These are phyloP conservation scores for Electrophaes corylata DNA, from an alignment of 2,888 invertebrate genomes.

Conservation along the genomic window DNA sequence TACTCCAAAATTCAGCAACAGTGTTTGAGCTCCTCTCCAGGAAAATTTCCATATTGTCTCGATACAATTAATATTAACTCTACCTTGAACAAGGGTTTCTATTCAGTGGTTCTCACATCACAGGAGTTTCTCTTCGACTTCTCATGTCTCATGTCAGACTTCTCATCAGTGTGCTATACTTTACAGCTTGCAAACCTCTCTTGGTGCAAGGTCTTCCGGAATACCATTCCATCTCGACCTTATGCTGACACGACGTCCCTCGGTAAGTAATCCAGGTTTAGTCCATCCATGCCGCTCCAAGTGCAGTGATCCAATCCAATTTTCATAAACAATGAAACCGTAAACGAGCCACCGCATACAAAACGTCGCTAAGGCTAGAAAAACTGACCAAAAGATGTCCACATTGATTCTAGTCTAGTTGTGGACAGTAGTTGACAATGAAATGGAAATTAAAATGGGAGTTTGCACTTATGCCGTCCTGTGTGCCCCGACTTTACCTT, in stretches of 20 bases:
- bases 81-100: background rate
- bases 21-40: background rate
- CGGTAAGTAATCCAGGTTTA: background rate
- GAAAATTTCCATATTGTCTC: background rate
- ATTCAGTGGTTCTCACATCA: background rate
- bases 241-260: background rate
- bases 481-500: constrained; percentile 80
- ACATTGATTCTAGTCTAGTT: constrained; percentile 39
- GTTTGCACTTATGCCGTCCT: constrained; percentile 75
- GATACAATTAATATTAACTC: background rate
- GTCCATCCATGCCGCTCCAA: background rate
- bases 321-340: constrained; percentile 66
- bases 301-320: constrained; percentile 6
- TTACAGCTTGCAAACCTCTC: no score
- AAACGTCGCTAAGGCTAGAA: constrained; percentile 53
- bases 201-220: background rate
- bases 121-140: background rate
- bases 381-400: constrained; percentile 42
- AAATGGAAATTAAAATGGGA: constrained; percentile 68
- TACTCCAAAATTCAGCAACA: background rate
- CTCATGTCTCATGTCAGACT: background rate
- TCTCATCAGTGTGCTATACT: no score
- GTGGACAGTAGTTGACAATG: constrained; percentile 55
- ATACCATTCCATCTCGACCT: background rate
- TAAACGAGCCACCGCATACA: constrained; percentile 61